These are phyloP conservation scores for Ylistrum balloti DNA, from an alignment of 1,140 invertebrate genomes.

Conservation along the genomic window DNA sequence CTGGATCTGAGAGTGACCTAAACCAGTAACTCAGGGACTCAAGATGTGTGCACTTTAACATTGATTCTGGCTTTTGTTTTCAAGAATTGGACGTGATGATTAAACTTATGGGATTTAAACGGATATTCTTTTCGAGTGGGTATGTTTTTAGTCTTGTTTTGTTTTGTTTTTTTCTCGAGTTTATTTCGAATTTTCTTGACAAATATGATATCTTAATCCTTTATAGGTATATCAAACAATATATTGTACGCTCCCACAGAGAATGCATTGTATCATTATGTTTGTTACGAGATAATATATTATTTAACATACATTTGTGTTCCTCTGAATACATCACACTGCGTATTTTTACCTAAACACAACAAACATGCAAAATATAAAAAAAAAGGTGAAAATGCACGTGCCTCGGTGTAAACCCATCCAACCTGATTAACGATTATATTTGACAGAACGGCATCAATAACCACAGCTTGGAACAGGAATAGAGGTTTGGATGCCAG, in stretches of 20 bases:
- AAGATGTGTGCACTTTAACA: background rate
- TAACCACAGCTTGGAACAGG: background rate
- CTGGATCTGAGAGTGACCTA: background rate
- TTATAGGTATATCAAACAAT: too few relatives aligned
- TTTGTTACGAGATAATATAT: too few relatives aligned
- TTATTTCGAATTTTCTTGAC: background rate
- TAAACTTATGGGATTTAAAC: background rate
- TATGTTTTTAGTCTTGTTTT: background rate
- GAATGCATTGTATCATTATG: too few relatives aligned
- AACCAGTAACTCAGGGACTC: background rate
- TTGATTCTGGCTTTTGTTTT: conserved; percentile 2
- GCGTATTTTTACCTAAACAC: background rate
- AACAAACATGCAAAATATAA: background rate
- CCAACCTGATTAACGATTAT: background rate
- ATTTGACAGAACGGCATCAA: conserved; percentile 13
- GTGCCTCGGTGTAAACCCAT: background rate
- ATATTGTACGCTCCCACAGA: too few relatives aligned
- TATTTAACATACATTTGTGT: background rate
- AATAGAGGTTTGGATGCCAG: conserved; percentile 12
- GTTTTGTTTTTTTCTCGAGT: background rate
- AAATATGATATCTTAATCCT: background rate
- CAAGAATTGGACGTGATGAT: background rate
- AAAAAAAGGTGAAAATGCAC: background rate
- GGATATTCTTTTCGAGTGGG: background rate
- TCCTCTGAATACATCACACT: background rate